Base-by-base conservation (phyloP, 2,888 invertebrate species). In the Stratiomys singularior region DNA sequence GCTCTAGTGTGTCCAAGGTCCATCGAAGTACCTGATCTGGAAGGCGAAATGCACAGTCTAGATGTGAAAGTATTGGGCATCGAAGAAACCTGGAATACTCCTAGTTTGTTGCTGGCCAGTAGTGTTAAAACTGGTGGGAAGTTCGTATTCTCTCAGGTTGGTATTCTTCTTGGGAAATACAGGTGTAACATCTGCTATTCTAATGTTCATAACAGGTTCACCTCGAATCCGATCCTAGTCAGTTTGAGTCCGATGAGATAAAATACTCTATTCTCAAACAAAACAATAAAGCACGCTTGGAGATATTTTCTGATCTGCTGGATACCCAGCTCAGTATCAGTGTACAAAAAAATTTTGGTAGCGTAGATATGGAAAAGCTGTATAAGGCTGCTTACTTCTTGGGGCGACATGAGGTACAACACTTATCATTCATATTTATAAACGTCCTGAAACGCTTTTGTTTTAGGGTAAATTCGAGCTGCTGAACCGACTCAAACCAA, bases 71-170 rank as follows among this genome's bases (percentile, higher is more conserved):
- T 95, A 30, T 87, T 95, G 78, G 95, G 94, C 0, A 92, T 93
- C 0, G 95, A 95, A 83, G 95, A 95, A 85, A 95, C 94, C 0
- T 95, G 95, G 95, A 93, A 95, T 77, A 95, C 95, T 0, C 95
- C 95, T 0, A 94, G 94, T 79, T 88, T 95, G 77, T 87, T 95
- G 77, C 88, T 94, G 82, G 95, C 95, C 0, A 88, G 89, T 56
- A 90, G 91, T 67, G 88, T 90, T 27, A 90, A 89, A 30, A 91
- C 90, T 69, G 90, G 89, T 18, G 95, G 95, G 18, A 90, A 91
- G 81, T 94, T 94, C 4, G 91, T 96, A 60, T 95, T 96, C 84
- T 95, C 95, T 27, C 93, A 93, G 89, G 93, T 93, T 84, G 46
- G 30, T 15, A 44, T 44, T 44, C 44, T 44, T 44, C 13, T 44